phyloP scores from a whole-genome alignment of 2,797 vertebrate genomes.

The Aulostomus chinensis region DNA sequence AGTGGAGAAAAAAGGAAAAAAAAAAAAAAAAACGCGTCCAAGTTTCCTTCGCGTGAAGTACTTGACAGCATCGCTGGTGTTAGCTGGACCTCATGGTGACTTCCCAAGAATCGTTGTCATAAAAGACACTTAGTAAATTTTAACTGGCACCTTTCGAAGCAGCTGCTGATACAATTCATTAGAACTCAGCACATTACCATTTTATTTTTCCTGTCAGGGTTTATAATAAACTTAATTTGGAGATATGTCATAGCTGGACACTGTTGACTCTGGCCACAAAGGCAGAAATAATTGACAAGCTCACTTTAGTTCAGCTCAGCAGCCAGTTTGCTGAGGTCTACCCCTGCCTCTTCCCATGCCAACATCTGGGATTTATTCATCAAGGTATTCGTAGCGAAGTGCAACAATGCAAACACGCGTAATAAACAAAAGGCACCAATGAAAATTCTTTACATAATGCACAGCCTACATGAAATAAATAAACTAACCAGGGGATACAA shows the following conservation, averaged over 20 bases:
- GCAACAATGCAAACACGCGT: slow-evolving; percentile 69
- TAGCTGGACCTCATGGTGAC: slow-evolving; percentile 48
- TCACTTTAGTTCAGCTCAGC: too few relatives aligned
- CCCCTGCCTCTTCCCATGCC: slow-evolving; percentile 53
- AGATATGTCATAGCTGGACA: slow-evolving; percentile 74
- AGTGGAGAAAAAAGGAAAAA: slow-evolving; percentile 4
- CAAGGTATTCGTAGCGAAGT: slow-evolving; percentile 67
- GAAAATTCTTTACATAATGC: slow-evolving; percentile 54
- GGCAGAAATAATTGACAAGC: slow-evolving; percentile 69
- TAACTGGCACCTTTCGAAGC: slow-evolving; percentile 49
- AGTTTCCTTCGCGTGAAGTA: slow-evolving; percentile 35
- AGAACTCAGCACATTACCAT: slow-evolving; percentile 55
- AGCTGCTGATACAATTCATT: slow-evolving; percentile 53
- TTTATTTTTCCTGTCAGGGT: slow-evolving; percentile 70
- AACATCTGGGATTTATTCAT: slow-evolving; percentile 77
- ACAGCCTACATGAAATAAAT: slow-evolving; percentile 56
- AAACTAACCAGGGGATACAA: slow-evolving; percentile 66
- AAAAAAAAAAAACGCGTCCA: slow-evolving; percentile 14
- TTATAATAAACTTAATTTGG: slow-evolving; percentile 71
- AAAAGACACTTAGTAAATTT: slow-evolving; percentile 51
- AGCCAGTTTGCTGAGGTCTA: slow-evolving; percentile 46
- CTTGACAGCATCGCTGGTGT: slow-evolving; percentile 57
- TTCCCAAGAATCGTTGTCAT: slow-evolving; percentile 61
- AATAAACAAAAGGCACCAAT: slow-evolving; percentile 55
- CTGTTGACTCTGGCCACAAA: slow-evolving; percentile 71